A percentile compares a stretch with the other conserved stretches of the same genome.
Evolutionary conservation across 2,888 invertebrate species (phyloP).

Genomic region (Drosophila algonquin): DNA sequence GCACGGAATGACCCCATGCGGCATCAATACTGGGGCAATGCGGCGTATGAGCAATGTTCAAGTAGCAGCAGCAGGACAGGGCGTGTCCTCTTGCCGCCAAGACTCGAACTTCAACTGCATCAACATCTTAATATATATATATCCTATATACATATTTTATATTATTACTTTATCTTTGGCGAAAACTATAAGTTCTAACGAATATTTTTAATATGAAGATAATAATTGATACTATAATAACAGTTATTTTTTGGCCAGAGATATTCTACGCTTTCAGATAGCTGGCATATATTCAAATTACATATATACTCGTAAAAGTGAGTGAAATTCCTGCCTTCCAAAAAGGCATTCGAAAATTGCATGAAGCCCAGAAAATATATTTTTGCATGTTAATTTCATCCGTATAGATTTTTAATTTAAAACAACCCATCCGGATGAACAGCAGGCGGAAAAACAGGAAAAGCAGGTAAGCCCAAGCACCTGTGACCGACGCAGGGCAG

Average conservation of each 20-base stretch:
- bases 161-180: no score
- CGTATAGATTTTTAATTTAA: conserved; percentile 74
- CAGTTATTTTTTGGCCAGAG: not conserved
- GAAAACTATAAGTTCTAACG: no score
- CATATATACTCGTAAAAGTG: not conserved
- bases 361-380: conserved; percentile 31
- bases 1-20: conserved; percentile 68
- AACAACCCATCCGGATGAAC: conserved; percentile 57
- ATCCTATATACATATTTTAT: no score
- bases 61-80: conserved; percentile 3
- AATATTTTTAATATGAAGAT: no score
- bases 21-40: conserved; percentile 50
- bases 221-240: no score
- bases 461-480: conserved; percentile 54
- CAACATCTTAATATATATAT: no score
- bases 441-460: conserved; percentile 20
- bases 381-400: conserved; percentile 34
- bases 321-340: no score
- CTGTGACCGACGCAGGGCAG: conserved; percentile 49
- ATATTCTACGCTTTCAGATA: not conserved
- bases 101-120: no score
- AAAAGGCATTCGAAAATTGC: conserved; percentile 7
- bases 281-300: not conserved
- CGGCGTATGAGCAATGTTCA: conserved; percentile 66
- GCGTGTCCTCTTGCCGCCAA: not conserved